These are phyloP conservation scores for Drosophila serrata DNA, from an alignment of 1,140 invertebrate genomes.

Conservation along the genomic window DNA sequence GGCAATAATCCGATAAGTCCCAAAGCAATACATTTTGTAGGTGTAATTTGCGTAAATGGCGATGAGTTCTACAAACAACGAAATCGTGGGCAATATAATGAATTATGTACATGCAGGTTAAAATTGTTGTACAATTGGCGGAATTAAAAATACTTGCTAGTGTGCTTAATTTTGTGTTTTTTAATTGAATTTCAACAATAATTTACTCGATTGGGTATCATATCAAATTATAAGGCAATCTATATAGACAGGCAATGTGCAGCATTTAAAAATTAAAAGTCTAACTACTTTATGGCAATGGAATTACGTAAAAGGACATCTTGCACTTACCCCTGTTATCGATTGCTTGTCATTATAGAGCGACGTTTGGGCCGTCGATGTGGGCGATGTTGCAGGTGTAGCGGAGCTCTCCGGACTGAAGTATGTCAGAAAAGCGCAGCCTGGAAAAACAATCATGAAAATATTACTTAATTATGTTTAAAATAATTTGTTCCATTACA, in stretches of 20 bases:
- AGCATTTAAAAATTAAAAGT: conserved; percentile 5
- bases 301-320: neutral
- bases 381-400: conserved; percentile 87
- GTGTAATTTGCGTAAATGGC: conserved; percentile 55
- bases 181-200: neutral
- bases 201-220: neutral
- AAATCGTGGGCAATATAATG: conserved; percentile 21
- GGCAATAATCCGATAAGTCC: conserved; percentile 42
- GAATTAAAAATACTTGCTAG: neutral
- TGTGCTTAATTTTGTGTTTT: neutral
- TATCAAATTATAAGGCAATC: conserved; percentile 16
- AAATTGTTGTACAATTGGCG: conserved; percentile 1
- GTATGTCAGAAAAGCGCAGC: conserved; percentile 98
- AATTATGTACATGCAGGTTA: conserved; percentile 39
- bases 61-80: conserved; percentile 26
- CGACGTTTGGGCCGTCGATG: conserved; percentile 52
- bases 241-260: conserved; percentile 20
- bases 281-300: conserved; percentile 16
- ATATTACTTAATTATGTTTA: conserved; percentile 2
- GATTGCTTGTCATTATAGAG: conserved; percentile 98
- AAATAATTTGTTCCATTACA: conserved; percentile 49
- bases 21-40: conserved; percentile 55
- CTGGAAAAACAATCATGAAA: conserved; percentile 86
- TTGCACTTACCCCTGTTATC: conserved; percentile 96
- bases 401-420: conserved; percentile 96